Percentiles rank a stretch among this genome's conserved stretches.
Evolutionary conservation across 2,797 vertebrate genomes (phyloP).

Genomic region (Holocentrus rufus): DNA sequence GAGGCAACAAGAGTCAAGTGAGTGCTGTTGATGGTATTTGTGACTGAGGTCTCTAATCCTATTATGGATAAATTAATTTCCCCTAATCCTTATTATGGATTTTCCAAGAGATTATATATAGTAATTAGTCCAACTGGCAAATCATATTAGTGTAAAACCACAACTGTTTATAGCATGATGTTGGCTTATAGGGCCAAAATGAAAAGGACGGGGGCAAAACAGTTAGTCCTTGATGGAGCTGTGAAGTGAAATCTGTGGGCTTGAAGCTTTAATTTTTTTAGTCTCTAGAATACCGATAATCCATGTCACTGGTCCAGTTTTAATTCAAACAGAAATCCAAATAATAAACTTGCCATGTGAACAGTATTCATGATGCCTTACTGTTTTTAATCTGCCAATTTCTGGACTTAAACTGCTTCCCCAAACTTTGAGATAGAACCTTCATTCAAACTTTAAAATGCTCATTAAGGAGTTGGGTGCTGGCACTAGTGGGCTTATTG

Average conservation of each 20-base stretch:
- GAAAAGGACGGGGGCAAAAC: neutral
- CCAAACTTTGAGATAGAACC: no score
- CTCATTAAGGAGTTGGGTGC: neutral
- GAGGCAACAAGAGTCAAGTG: slow-evolving; percentile 4
- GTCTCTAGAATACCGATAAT: neutral
- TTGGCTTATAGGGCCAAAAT: slow-evolving; percentile 5
- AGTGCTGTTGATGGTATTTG: slow-evolving; percentile 41
- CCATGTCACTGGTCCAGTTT: neutral
- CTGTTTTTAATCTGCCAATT: neutral
- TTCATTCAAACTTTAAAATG: no score
- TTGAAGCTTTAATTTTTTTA: neutral
- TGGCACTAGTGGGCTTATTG: neutral
- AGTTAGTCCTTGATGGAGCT: neutral
- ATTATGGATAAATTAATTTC: slow-evolving; percentile 53
- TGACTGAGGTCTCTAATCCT: slow-evolving; percentile 52
- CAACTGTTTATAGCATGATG: neutral
- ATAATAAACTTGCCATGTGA: neutral
- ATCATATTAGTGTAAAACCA: slow-evolving; percentile 47
- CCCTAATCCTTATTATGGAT: slow-evolving; percentile 40
- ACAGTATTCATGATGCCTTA: neutral
- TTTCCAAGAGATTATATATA: slow-evolving; percentile 46
- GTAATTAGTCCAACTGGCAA: slow-evolving; percentile 50
- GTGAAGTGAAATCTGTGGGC: neutral
- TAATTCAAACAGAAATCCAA: neutral
- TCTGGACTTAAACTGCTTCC: no score